Base-by-base conservation (phyloP, 2,888 invertebrate species). In the Drosophila setosimentum region DNA sequence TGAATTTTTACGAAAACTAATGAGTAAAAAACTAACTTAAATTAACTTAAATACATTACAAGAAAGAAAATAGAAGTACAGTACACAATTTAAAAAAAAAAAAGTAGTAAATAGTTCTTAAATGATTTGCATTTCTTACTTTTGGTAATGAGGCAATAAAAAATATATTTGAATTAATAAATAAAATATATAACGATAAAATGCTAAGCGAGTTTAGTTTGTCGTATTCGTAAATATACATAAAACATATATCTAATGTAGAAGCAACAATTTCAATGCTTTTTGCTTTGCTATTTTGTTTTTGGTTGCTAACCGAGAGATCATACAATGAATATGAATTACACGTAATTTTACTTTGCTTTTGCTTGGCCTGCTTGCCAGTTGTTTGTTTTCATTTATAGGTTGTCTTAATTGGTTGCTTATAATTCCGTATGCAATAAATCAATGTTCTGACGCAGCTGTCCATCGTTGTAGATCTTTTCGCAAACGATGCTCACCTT, bases 401-500 rank as follows among this genome's bases (percentile, higher is more conserved):
- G 35, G 3, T 37, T 35, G 35, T 37, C 35, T 55, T 64, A 72
- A 77, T 83, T 72, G 57, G 55, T 40, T 61, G 68, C 57, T 85
- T 87, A 87, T 45, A 87, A 85, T 80, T 87, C 87, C 69, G 69
- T 76, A 60, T 85, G 87, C 78, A 92, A 83, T 69, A 89, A 77
- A 71, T 92, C 90, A 63, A 93, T 90, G 79, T 87, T 89, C 80
- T 92, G 87, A 79, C 82, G 90, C 71, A 93, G 78, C 63, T 84
- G 82, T 61, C 87, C 92, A 76, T 89, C 92, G 75, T 90, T 91
- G 74, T 91, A 86, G 73, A 93, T 91, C 75, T 89, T 90, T 85
- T 93, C 91, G 85, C 92, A 93, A 67, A 93, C 93, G 85, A 91
- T 84, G 92, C 92, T 93, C 94, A 96, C 97, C 95, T 97, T 96